phyloP scores from a whole-genome alignment of 2,888 invertebrate genomes.

The Drosophila conformis region DNA sequence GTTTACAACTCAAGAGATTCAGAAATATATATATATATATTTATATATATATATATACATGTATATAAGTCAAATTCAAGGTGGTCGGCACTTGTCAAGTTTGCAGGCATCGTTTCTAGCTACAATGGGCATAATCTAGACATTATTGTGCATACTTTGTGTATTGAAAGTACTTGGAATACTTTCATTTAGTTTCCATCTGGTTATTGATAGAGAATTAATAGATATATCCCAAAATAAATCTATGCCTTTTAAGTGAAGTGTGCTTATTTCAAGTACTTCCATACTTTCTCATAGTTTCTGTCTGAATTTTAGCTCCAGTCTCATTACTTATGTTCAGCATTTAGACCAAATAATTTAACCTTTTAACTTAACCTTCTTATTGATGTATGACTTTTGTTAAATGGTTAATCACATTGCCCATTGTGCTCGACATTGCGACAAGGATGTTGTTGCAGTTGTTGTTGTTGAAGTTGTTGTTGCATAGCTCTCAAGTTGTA shows the following conservation, averaged over 20 bases:
- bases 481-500: slow-evolving; percentile 34
- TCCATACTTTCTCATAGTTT: neutral
- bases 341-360: neutral
- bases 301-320: neutral
- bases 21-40: slow-evolving; percentile 9
- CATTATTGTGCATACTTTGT: neutral
- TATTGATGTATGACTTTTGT: neutral
- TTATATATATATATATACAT: too few species aligned
- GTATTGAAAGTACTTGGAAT: too few species aligned
- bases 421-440: slow-evolving; percentile 38
- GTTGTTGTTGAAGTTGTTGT: slow-evolving; percentile 8
- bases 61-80: slow-evolving; percentile 63
- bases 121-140: slow-evolving; percentile 14
- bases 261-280: neutral
- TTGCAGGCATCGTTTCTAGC: slow-evolving; percentile 1
- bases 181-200: neutral
- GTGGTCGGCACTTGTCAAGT: slow-evolving; percentile 68
- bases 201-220: neutral
- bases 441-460: slow-evolving; percentile 28
- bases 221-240: neutral
- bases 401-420: neutral
- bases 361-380: neutral
- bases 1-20: slow-evolving; percentile 58
- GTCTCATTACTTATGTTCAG: neutral
- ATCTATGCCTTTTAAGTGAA: neutral